phyloP scores from a whole-genome alignment of 2,797 vertebrate genomes.

The Antennarius maculatus region DNA sequence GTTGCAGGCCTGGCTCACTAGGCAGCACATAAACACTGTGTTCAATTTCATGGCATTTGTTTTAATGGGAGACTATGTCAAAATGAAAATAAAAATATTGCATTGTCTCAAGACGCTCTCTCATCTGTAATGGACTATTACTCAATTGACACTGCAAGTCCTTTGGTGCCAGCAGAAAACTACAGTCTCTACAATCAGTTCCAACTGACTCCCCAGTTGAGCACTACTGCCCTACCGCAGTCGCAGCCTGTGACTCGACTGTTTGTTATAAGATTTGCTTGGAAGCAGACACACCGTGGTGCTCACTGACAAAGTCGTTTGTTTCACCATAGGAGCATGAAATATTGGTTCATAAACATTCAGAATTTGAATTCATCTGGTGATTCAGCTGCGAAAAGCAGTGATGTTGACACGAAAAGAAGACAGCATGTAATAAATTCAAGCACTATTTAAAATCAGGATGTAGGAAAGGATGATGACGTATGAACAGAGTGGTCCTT shows the following conservation, averaged over 20 bases:
- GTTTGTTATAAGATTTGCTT: slow-evolving; percentile 65
- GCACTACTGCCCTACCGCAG: slow-evolving; percentile 56
- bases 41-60: slow-evolving; percentile 63
- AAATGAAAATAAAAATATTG: slow-evolving; percentile 19
- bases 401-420: slow-evolving; percentile 23
- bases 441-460: slow-evolving; percentile 17
- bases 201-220: slow-evolving; percentile 65
- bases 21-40: slow-evolving; percentile 61
- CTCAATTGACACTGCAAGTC: slow-evolving; percentile 28
- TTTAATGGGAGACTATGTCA: slow-evolving; percentile 59
- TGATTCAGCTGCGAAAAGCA: slow-evolving; percentile 31
- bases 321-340: slow-evolving; percentile 47
- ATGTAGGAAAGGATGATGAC: slow-evolving; percentile 1
- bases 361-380: slow-evolving; percentile 38
- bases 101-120: slow-evolving; percentile 49
- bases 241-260: slow-evolving; percentile 60
- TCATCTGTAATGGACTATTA: slow-evolving; percentile 41
- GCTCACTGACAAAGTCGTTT: slow-evolving; percentile 36
- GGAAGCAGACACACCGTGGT: slow-evolving; percentile 32
- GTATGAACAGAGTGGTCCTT: slow-evolving; percentile 10
- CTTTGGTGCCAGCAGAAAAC: slow-evolving; percentile 47
- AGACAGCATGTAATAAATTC: slow-evolving; percentile 19
- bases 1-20: slow-evolving; percentile 44
- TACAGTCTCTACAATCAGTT: slow-evolving; percentile 50
- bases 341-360: slow-evolving; percentile 51